Evolutionary conservation across 2,888 invertebrate species (phyloP).

Genomic region (Campoletis raptor): DNA sequence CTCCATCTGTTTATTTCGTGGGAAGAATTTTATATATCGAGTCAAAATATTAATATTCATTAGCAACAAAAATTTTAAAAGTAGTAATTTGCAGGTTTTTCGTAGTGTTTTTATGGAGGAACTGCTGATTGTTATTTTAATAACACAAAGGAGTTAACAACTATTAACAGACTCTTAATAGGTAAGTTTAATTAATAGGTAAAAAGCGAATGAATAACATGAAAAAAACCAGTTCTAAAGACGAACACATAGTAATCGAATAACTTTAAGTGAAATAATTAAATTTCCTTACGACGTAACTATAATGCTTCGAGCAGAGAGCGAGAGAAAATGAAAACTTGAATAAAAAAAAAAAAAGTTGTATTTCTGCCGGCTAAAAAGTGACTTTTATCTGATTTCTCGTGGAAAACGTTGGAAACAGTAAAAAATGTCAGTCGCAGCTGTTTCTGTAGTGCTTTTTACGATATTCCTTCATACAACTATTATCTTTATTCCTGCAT

Average conservation of each 20-base stretch:
- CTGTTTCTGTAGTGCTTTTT: neutral
- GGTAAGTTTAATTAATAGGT: too few relatives aligned
- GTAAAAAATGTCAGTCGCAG: neutral
- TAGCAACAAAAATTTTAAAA: neutral
- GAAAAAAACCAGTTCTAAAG: neutral
- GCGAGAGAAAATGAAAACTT: neutral
- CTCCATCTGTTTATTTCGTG: neutral
- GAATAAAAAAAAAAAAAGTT: neutral
- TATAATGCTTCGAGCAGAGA: neutral
- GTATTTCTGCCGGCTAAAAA: neutral
- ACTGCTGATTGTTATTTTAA: too few relatives aligned
- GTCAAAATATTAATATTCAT: neutral
- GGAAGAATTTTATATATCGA: neutral
- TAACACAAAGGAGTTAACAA: too few relatives aligned
- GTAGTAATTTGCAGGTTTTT: too few relatives aligned
- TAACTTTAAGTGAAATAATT: too few relatives aligned
- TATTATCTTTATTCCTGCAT: neutral
- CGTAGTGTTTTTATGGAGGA: too few relatives aligned
- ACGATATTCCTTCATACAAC: neutral
- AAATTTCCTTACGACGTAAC: neutral
- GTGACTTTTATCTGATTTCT: neutral
- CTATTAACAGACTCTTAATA: too few relatives aligned
- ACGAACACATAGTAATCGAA: neutral
- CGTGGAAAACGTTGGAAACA: neutral
- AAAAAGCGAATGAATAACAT: neutral